Conservation (phyloP, 2,113 vertebrate genomes). For the Acrocephalus kingi region DNA sequence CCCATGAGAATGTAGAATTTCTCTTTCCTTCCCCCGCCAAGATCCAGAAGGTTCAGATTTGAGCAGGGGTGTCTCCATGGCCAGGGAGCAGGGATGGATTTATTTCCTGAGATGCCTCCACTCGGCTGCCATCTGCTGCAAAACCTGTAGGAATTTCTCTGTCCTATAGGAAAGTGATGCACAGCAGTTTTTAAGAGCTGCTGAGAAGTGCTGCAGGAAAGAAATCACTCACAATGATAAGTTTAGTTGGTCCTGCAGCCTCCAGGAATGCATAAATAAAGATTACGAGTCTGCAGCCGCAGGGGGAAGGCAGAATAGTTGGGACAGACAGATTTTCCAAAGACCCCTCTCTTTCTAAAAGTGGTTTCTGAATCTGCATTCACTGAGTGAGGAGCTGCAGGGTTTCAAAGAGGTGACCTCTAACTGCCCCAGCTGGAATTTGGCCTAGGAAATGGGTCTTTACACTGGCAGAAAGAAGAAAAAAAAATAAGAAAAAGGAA, state of each 20-base stretch:
- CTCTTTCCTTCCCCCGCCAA: neutral
- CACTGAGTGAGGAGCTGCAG: neutral
- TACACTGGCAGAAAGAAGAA: neutral
- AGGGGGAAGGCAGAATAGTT: neutral
- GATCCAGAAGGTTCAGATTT: neutral
- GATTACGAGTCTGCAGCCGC: neutral
- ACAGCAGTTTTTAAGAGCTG: neutral
- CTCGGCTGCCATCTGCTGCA: conserved; percentile 38
- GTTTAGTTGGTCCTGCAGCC: neutral
- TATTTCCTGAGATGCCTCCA: neutral
- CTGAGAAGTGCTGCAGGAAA: conserved; percentile 45
- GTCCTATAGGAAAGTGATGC: conserved; percentile 13
- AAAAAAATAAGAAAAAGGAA: neutral
- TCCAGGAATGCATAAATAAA: neutral
- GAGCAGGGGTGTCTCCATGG: neutral
- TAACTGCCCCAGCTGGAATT: neutral
- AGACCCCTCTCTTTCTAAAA: neutral
- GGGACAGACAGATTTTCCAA: neutral
- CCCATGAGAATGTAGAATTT: neutral
- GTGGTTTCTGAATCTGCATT: neutral
- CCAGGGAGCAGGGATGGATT: neutral
- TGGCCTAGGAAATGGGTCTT: neutral
- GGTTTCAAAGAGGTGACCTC: neutral
- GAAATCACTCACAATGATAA: conserved; percentile 36
- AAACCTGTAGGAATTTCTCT: conserved; percentile 48